phyloP scores from a whole-genome alignment of 2,888 invertebrate species.

The Trichopoda pennipes region DNA sequence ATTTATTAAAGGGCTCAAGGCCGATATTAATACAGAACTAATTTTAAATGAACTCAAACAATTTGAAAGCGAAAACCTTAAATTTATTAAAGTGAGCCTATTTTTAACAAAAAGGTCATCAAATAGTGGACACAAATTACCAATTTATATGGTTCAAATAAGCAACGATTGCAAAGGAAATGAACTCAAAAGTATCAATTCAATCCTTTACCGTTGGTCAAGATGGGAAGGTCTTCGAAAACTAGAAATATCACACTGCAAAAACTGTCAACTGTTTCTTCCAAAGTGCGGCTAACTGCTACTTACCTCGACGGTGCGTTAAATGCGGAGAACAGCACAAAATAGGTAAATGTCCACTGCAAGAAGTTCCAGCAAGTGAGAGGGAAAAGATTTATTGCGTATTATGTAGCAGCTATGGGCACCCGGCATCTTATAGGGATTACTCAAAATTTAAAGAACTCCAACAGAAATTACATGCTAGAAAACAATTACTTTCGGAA shows the following conservation, averaged over 20 bases:
- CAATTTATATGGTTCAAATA: conserved; percentile 50
- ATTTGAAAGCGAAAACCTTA: conserved; percentile 16
- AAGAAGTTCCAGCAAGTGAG: neutral
- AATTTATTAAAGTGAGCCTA: conserved; percentile 5
- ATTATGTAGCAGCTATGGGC: conserved; percentile 1
- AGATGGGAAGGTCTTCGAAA: neutral
- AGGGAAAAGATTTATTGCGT: conserved; percentile 4
- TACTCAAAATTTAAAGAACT: neutral
- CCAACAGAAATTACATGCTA: neutral
- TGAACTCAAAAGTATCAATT: neutral
- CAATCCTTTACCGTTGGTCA: neutral
- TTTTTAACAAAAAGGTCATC: conserved; percentile 7
- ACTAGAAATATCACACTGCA: conserved; percentile 6
- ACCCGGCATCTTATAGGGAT: neutral
- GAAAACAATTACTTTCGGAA: too few species aligned
- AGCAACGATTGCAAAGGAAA: conserved; percentile 30
- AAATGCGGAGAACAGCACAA: neutral
- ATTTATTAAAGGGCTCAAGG: conserved; percentile 28
- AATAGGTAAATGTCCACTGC: neutral
- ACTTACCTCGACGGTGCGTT: neutral
- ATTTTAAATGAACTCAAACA: conserved; percentile 1
- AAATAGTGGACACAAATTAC: neutral
- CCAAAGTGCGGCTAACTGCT: neutral
- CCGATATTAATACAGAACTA: conserved; percentile 5
- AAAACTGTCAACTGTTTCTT: neutral